A percentile compares a stretch with the other conserved stretches of the same genome.
Conservation (phyloP, 2,113 vertebrate species). For the Gobius niger region DNA sequence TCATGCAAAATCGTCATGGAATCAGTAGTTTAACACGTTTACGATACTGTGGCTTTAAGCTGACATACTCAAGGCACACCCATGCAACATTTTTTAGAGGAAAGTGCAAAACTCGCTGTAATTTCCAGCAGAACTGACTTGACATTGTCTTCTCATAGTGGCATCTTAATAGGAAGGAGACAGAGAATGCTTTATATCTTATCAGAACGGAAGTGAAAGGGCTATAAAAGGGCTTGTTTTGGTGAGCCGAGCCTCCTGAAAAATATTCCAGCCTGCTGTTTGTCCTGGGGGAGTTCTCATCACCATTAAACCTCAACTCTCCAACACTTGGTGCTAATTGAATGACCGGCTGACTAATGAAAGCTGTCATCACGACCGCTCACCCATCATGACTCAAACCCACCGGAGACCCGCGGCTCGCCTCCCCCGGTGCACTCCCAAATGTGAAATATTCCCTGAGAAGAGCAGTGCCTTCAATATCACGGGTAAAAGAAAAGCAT, state of each 20-base stretch:
- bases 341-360: constrained; percentile 59
- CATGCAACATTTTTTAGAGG: too few species aligned
- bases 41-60: too few species aligned
- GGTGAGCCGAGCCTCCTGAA: constrained; percentile 25
- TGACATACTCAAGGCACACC: too few species aligned
- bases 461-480: neutral
- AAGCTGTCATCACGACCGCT: constrained; percentile 44
- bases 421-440: neutral
- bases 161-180: constrained; percentile 44
- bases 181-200: constrained; percentile 18
- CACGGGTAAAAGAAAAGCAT: neutral
- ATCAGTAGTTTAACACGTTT: too few species aligned
- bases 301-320: constrained; percentile 47
- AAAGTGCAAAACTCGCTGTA: too few species aligned
- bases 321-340: constrained; percentile 35
- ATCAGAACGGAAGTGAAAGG: constrained; percentile 1
- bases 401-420: constrained; percentile 27
- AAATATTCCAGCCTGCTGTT: constrained; percentile 6
- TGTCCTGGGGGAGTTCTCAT: constrained; percentile 43
- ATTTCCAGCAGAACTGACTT: too few species aligned
- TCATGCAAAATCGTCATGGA: too few species aligned
- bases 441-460: neutral
- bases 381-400: constrained; percentile 33
- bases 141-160: constrained; percentile 23
- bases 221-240: constrained; percentile 25